Conservation (phyloP, 2,113 vertebrate genomes). For the Sakesphorus luctuosus region DNA sequence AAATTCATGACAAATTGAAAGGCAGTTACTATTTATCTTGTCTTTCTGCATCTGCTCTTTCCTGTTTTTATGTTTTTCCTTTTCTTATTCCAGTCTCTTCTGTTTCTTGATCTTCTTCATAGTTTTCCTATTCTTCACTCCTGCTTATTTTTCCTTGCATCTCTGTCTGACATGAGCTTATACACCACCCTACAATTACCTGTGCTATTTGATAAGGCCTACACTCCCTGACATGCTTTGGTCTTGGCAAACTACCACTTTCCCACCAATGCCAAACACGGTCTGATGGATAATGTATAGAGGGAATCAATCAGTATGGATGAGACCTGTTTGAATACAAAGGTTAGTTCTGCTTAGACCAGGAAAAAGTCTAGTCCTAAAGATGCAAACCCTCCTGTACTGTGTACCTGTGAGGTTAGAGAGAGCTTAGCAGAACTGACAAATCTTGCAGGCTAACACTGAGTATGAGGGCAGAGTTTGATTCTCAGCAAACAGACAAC, state of each 20-base stretch:
- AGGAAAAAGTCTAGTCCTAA: neutral
- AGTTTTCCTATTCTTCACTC: neutral
- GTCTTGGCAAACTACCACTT: neutral
- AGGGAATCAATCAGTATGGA: neutral
- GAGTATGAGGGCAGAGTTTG: neutral
- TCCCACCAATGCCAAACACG: neutral
- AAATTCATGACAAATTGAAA: neutral
- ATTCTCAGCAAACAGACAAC: neutral
- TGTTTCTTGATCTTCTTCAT: neutral
- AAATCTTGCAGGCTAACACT: neutral
- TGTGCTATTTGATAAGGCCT: too few relatives aligned
- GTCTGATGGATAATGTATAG: neutral
- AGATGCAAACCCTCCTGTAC: neutral
- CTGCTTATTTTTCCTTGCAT: neutral
- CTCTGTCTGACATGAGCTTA: neutral
- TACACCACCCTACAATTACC: neutral
- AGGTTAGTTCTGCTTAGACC: neutral
- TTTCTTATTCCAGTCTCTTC: neutral
- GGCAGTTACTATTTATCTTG: neutral
- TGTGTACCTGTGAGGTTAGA: accelerated
- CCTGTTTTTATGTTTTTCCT: neutral
- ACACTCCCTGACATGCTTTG: neutral
- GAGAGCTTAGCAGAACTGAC: neutral
- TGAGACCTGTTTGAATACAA: neutral
- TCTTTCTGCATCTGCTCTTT: neutral